These are phyloP conservation scores for Epistrophe eligans DNA, from an alignment of 2,888 invertebrate genomes.

Conservation along the genomic window DNA sequence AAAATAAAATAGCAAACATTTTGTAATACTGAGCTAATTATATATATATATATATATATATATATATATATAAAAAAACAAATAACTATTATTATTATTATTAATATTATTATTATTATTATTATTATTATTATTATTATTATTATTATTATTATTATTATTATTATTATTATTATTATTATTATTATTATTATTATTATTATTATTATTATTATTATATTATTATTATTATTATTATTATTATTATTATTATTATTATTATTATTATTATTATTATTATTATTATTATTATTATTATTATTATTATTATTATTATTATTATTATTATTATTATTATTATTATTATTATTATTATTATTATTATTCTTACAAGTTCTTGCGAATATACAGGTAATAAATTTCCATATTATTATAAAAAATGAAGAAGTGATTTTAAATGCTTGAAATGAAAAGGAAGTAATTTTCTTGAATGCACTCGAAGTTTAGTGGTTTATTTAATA, in stretches of 20 bases:
- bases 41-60: constrained; percentile 48
- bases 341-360: constrained; percentile 45
- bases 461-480: constrained; percentile 56
- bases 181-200: constrained; percentile 35
- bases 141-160: background rate
- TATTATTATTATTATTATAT: too few species aligned
- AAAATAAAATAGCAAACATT: constrained; percentile 60
- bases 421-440: constrained; percentile 43
- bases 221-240: too few species aligned
- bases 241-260: too few species aligned
- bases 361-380: constrained; percentile 67
- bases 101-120: constrained; percentile 13
- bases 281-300: too few species aligned
- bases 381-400: constrained; percentile 71
- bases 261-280: too few species aligned
- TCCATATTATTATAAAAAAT: constrained; percentile 51
- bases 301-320: too few species aligned
- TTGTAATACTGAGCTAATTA: constrained; percentile 74
- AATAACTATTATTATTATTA: constrained; percentile 15
- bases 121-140: constrained; percentile 42
- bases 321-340: background rate
- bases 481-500: constrained; percentile 42
- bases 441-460: constrained; percentile 35
- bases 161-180: constrained; percentile 44
- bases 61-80: constrained; percentile 16